Conservation (phyloP, 2,113 vertebrate species). For the Setophaga petechia region DNA sequence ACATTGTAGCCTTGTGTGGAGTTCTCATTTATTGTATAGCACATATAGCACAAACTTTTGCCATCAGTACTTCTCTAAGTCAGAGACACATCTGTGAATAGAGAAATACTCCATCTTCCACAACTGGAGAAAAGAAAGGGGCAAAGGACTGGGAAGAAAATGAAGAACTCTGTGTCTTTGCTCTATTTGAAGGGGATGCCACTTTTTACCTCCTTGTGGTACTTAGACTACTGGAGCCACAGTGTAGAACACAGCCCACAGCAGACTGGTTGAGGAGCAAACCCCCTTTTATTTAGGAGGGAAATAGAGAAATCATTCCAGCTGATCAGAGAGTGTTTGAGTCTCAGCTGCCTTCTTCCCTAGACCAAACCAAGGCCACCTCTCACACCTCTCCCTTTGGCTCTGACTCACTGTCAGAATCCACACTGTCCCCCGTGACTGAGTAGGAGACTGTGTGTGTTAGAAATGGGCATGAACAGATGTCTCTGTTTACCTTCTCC, state of each 20-base stretch:
- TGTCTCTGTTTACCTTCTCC: conserved; percentile 40
- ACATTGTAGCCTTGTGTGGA: not conserved
- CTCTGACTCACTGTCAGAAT: conserved; percentile 50
- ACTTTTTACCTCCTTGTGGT: not conserved
- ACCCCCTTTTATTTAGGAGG: not conserved
- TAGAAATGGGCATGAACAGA: conserved; percentile 44
- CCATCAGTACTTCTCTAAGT: not conserved
- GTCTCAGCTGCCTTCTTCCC: not conserved
- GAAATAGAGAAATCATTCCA: not conserved
- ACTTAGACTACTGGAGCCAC: not conserved
- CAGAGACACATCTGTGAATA: not conserved
- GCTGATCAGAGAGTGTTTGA: conserved; percentile 4
- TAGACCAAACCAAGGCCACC: conserved; percentile 7
- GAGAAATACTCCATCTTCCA: not conserved
- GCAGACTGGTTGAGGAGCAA: not conserved
- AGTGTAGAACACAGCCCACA: not conserved
- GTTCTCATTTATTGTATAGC: not conserved
- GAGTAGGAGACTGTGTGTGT: conserved; percentile 39
- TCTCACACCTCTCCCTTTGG: conserved; percentile 16
- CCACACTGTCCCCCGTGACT: not conserved
- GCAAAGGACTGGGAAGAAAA: not conserved
- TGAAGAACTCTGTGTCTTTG: not conserved
- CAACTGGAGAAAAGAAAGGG: not conserved
- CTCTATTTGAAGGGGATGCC: not conserved
- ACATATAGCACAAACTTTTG: not conserved